Evolutionary conservation across 2,888 invertebrate species (phyloP), one percentile per base, ranked within the genome.

Genomic region (Spodoptera littoralis): DNA sequence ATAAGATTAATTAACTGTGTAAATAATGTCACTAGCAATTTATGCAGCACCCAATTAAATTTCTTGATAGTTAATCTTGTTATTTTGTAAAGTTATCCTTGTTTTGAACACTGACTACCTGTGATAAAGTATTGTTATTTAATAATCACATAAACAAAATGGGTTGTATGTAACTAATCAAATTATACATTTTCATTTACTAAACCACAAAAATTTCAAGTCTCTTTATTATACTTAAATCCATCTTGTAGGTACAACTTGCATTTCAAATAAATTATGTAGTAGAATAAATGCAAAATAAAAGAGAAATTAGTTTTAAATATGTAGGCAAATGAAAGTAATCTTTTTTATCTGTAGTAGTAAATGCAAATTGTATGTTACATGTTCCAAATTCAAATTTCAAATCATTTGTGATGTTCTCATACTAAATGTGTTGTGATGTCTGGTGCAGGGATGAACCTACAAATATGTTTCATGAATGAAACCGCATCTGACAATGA

Each of bases 391-490:
- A 54, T 62, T 60, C 66, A 77, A 76, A 36, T 36, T 36, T 36
- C 36, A 36, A 36, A 36, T 36, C 36, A 36, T 83, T 72, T 88
- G 82, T 88, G 82, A 77, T 87, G 82, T 84, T 76, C 36, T 64
- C 70, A 70, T 72, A 75, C 42, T 75, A 75, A 74, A 71, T 75
- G 65, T 70, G 79, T 77, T 82, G 90, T 90, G 76, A 70, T 79
- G 74, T 80, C 79, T 75, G 83, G 82, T 84, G 76, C 90, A 97
- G 97, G 98, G 79, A 98, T 97, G 97, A 98, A 98, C 94, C 96
- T 98, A 56, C 98, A 98, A 95, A 98, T 99, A 84, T 98, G 98
- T 95, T 98, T 98, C 92, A 98, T 98, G 97, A 98, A 98, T 90
- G 98, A 99, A 90, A 97, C 97, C 60, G 97, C 97, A 66, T 97